Conservation (phyloP, 2,113 vertebrate genomes). For the Centrocercus urophasianus region DNA sequence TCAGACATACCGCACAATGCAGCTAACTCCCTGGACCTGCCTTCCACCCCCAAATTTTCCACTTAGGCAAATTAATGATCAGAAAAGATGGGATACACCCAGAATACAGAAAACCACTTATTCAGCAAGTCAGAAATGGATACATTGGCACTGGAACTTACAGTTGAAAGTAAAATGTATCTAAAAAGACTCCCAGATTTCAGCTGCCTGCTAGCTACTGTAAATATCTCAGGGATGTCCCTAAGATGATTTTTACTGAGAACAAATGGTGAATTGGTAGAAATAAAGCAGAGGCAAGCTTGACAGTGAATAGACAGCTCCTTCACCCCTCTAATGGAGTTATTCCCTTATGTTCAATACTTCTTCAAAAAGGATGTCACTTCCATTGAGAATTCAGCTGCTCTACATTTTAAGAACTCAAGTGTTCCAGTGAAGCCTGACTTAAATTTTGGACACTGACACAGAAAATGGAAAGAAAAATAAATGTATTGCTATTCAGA, state of each 20-base stretch:
- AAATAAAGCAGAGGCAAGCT: not conserved
- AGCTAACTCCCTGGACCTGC: constrained; percentile 36
- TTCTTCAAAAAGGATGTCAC: constrained; percentile 55
- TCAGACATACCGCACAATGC: not conserved
- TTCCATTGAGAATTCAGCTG: constrained; percentile 56
- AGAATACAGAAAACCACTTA: constrained; percentile 59
- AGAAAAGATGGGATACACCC: constrained; percentile 52
- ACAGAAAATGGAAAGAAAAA: not conserved
- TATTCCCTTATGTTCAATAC: constrained; percentile 17
- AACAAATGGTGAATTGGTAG: not conserved
- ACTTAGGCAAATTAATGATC: constrained; percentile 68
- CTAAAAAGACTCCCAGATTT: constrained; percentile 8
- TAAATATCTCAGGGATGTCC: constrained; percentile 25
- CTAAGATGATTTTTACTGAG: constrained; percentile 20
- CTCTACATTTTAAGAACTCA: constrained; percentile 45
- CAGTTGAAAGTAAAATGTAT: constrained; percentile 52
- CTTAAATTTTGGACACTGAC: not conserved
- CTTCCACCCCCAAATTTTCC: constrained; percentile 60
- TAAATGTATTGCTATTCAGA: not conserved
- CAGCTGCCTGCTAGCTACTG: constrained; percentile 1
- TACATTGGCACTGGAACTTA: constrained; percentile 32
- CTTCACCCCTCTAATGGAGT: not conserved
- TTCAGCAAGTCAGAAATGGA: constrained; percentile 70
- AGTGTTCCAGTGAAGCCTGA: not conserved
- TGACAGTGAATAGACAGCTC: not conserved